Evolutionary conservation across 2,113 vertebrate species (phyloP).

Genomic region (Chrysochloris asiatica): DNA sequence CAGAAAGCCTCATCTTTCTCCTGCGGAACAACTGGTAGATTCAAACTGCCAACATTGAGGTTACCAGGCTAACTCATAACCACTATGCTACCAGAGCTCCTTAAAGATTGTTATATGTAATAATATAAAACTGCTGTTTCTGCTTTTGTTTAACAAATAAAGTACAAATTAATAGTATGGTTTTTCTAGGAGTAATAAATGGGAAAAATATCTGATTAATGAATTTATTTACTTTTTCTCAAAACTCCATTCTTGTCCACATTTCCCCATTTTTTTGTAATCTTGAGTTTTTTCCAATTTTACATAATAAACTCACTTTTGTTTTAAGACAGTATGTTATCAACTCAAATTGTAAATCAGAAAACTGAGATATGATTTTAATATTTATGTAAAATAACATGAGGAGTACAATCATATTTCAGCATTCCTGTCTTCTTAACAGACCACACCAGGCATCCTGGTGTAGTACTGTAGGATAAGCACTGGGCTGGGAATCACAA

Average conservation of each 20-base stretch:
- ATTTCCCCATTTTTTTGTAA: constrained; percentile 42
- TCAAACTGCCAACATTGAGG: no score
- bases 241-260: not conserved
- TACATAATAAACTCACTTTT: constrained; percentile 8
- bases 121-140: constrained; percentile 26
- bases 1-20: no score
- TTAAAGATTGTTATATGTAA: no score
- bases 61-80: no score
- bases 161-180: not conserved
- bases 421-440: not conserved
- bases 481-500: no score
- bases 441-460: no score
- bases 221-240: not conserved
- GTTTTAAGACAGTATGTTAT: constrained; percentile 23
- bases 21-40: no score
- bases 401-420: not conserved
- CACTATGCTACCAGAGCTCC: no score
- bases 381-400: not conserved
- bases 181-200: not conserved
- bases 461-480: no score
- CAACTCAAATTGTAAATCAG: constrained; percentile 39
- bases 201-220: constrained; percentile 43
- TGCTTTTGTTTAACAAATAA: constrained; percentile 28
- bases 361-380: not conserved
- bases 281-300: not conserved